Evolutionary conservation across 2,113 vertebrate genomes (phyloP).

Genomic region (Chunga burmeisteri): DNA sequence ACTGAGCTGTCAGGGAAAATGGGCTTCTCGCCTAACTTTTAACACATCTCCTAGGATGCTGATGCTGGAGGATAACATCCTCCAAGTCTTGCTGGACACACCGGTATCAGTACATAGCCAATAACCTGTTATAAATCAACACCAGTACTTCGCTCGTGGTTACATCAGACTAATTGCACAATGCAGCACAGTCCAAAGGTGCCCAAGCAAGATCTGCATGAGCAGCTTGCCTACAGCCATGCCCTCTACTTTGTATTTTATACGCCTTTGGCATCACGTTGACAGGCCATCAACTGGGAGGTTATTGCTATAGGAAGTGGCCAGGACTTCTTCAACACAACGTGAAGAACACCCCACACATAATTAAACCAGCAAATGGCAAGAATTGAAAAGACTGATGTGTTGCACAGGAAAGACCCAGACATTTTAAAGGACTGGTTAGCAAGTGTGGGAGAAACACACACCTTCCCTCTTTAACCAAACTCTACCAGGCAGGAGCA

Average conservation of each 20-base stretch:
- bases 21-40: background rate
- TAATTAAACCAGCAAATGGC: background rate
- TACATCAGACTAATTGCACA: background rate
- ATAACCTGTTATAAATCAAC: background rate
- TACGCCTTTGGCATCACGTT: background rate
- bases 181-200: accelerated
- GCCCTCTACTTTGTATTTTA: background rate
- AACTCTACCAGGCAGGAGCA: background rate
- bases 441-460: background rate
- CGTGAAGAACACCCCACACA: background rate
- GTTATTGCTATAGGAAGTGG: background rate
- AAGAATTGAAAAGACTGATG: background rate
- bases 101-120: background rate
- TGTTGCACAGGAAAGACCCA: background rate
- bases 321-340: background rate
- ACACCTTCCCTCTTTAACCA: background rate
- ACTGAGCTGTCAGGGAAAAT: background rate
- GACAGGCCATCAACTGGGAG: background rate
- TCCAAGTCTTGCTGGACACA: background rate
- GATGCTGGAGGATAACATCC: background rate
- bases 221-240: background rate
- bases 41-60: background rate
- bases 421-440: background rate
- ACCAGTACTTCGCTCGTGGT: background rate
- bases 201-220: background rate